These are phyloP conservation scores for Agrochola lota DNA, from an alignment of 2,888 invertebrate genomes.

Conservation along the genomic window DNA sequence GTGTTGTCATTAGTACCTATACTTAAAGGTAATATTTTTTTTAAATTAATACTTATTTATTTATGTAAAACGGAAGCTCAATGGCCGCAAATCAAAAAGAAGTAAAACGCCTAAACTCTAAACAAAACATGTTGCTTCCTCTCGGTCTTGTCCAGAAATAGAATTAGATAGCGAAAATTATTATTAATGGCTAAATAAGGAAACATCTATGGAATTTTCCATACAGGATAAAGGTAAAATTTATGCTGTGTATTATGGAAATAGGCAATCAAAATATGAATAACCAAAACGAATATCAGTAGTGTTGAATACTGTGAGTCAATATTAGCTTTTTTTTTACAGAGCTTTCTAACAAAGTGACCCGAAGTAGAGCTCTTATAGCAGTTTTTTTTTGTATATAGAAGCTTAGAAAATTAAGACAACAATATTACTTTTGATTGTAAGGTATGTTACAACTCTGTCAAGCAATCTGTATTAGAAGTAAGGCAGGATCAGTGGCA, in stretches of 20 bases:
- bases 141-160: background rate
- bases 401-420: no score
- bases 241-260: background rate
- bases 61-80: background rate
- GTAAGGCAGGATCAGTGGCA: background rate
- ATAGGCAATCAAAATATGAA: constrained; percentile 5
- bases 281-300: background rate
- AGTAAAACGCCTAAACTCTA: background rate
- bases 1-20: background rate
- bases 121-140: background rate
- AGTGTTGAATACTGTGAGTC: background rate
- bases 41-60: background rate
- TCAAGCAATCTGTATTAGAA: background rate
- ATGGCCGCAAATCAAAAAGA: background rate
- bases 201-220: background rate
- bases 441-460: background rate
- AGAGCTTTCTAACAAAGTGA: background rate
- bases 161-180: background rate
- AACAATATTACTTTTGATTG: background rate
- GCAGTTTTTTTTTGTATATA: background rate
- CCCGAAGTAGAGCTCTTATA: no score
- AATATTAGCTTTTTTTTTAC: background rate
- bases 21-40: background rate
- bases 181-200: background rate
- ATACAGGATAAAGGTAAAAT: constrained; percentile 21